Evolutionary conservation across 2,888 invertebrate genomes (phyloP).

Genomic region (Dicycla oo): DNA sequence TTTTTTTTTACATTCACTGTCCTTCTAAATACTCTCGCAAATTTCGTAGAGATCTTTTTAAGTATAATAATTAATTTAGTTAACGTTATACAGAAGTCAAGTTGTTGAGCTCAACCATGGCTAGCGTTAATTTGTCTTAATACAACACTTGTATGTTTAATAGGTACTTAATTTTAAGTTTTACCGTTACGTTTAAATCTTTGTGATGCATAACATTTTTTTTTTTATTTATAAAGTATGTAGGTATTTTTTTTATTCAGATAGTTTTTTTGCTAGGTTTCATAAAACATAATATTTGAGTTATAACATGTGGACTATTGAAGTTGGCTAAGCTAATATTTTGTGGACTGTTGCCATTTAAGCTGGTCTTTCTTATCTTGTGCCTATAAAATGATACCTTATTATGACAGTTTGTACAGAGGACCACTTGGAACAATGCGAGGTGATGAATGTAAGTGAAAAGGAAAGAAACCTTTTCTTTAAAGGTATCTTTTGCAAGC

Average conservation of each 20-base stretch:
- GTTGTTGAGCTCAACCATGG: conserved; percentile 28
- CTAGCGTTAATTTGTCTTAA: conserved; percentile 40
- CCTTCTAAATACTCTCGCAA: conserved; percentile 43
- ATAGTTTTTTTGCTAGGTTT: conserved; percentile 60
- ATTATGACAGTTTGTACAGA: conserved; percentile 85
- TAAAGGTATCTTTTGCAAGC: conserved; percentile 84
- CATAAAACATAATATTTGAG: conserved; percentile 60
- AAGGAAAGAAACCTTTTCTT: conserved; percentile 76
- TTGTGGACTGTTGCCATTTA: conserved; percentile 77
- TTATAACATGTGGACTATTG: conserved; percentile 53
- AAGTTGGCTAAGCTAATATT: conserved; percentile 53
- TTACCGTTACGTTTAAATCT: conserved; percentile 61
- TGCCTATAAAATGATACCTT: conserved; percentile 83
- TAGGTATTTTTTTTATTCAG: conserved; percentile 55
- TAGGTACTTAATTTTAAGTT: conserved; percentile 68
- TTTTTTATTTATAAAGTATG: conserved; percentile 59
- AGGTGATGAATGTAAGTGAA: conserved; percentile 88
- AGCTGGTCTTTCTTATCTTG: conserved; percentile 73
- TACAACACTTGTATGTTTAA: conserved; percentile 51
- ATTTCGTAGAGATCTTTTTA: conserved; percentile 51
- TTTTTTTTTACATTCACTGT: conserved; percentile 40
- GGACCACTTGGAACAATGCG: conserved; percentile 84
- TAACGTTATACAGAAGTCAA: conserved; percentile 35
- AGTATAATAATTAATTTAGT: conserved; percentile 59
- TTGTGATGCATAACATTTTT: conserved; percentile 60